phyloP scores from a whole-genome alignment of 2,888 invertebrate genomes.

The Euplagia quadripunctaria region DNA sequence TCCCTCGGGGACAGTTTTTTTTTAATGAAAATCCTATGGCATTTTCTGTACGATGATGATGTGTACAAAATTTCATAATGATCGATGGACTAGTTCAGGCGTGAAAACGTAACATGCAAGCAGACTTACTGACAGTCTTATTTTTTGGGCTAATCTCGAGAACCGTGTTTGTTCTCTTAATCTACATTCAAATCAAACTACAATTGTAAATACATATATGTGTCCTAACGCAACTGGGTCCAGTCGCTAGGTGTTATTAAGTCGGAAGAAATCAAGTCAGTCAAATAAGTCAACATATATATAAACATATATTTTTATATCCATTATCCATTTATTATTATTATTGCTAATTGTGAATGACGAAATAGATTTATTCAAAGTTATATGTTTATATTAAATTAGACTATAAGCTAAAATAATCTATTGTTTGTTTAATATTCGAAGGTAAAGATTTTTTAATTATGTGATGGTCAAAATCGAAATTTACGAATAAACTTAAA shows the following conservation, averaged over 20 bases:
- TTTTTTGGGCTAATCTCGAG: no score
- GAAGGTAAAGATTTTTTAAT: no score
- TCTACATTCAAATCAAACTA: neutral
- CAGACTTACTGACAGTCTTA: neutral
- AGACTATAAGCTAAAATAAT: no score
- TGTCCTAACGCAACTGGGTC: no score
- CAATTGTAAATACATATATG: neutral
- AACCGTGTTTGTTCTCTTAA: no score
- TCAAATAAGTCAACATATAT: neutral
- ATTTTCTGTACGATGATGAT: neutral
- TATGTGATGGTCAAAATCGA: no score
- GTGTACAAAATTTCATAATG: no score
- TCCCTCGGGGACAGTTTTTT: neutral
- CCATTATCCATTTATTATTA: neutral
- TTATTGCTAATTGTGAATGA: neutral
- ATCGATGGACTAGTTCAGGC: no score
- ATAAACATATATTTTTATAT: neutral
- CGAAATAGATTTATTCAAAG: neutral
- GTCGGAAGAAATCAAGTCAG: neutral
- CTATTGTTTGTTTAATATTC: no score
- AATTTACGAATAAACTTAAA: no score
- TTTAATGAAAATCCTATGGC: no score
- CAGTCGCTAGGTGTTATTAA: no score
- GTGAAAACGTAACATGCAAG: neutral
- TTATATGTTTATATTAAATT: neutral